Evolutionary conservation across 2,888 invertebrate genomes (phyloP), one percentile per base, ranked within the genome.

Genomic region (Brachyopa scutellaris): DNA sequence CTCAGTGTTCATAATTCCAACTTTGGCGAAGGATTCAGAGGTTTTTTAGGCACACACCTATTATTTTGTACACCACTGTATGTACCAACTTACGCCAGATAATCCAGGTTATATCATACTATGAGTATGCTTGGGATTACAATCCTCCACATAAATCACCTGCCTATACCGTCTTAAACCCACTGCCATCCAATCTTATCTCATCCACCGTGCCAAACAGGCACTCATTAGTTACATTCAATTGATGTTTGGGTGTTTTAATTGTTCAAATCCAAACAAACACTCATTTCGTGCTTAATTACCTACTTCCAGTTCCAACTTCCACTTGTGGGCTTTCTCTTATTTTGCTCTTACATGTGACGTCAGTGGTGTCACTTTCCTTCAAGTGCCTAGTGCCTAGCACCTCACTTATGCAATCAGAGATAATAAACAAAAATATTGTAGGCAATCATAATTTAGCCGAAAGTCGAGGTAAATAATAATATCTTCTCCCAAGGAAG

Each of bases 331-430:
- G 53, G 64, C 73, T 73, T 73, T 73, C 73, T 64, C 72, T 72
- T 45, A 45, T 40, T 73, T 72, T 33, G n/a, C 64, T 55, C 36
- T 55, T 17, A n/a, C 13, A 38, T 13, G 9, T 47, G 21, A 23
- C 49, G 23, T 53, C 36, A 38, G 17, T 21, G 49, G 49, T 64
- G 61, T 72, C 64, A 64, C 78, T 78, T 78, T 78, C 78, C 72
- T 78, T 51, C 31, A 23, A 38, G 40, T 57, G 21, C 19, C 67
- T 45, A 29, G n/a, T 15, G 33, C 45, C 33, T 15, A 3, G 6
- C 6, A 26, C 26, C 38, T 8, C 13, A 38, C 47, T 70, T 70
- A 70, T n/a, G 59, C 59, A 70, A 70, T 51, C 19, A 26, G 23
- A 26, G 17, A 38, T 57, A 51, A 42, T 49, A 11, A 47, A 26